Evolutionary conservation across 2,113 vertebrate species (phyloP).

Genomic region (Physeter macrocephalus): DNA sequence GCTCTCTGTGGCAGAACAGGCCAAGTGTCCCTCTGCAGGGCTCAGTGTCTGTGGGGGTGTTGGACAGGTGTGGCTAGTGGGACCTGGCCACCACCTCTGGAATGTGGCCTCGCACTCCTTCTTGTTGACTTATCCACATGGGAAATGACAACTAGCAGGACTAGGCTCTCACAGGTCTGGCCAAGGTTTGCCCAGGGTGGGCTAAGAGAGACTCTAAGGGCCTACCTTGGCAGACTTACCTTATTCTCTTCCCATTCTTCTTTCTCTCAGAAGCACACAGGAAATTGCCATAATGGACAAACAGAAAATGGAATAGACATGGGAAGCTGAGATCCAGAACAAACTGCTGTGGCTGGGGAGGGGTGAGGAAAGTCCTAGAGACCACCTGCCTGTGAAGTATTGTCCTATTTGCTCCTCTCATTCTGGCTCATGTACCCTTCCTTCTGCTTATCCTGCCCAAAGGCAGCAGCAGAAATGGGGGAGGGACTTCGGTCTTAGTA

Average conservation of each 20-base stretch:
- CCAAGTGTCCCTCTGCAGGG: background rate
- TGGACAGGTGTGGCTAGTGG: background rate
- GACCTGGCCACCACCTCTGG: background rate
- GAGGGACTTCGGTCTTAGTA: background rate
- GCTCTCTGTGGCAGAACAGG: background rate
- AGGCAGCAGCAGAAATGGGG: background rate
- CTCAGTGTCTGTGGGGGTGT: background rate
- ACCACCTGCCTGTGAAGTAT: background rate
- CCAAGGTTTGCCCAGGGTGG: background rate
- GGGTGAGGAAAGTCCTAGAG: background rate
- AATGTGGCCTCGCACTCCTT: conserved; percentile 20
- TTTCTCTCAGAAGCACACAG: background rate
- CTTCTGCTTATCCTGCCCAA: background rate
- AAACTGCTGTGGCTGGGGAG: background rate
- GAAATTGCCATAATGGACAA: background rate
- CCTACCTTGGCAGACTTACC: background rate
- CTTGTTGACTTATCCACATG: background rate
- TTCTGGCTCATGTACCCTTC: background rate
- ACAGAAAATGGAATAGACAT: background rate
- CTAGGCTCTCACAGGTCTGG: background rate
- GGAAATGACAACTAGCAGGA: background rate
- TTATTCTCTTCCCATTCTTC: background rate
- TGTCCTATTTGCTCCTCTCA: background rate
- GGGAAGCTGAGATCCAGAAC: background rate
- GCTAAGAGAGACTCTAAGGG: background rate